phyloP scores from a whole-genome alignment of 2,797 vertebrate species.

The Pseudocheirus occidentalis region DNA sequence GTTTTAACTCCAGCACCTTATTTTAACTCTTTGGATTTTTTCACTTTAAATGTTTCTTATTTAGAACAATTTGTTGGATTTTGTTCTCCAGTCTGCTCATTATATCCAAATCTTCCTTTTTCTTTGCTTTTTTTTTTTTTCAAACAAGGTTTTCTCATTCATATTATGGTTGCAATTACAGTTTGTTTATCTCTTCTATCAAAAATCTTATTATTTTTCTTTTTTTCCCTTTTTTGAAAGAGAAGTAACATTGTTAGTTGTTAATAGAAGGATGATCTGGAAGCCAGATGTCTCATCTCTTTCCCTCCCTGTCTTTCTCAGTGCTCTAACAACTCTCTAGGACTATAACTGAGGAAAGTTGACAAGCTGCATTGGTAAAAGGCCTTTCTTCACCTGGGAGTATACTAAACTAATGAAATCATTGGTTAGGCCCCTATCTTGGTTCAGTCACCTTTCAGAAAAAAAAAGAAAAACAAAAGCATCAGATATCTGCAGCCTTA shows the following conservation, averaged over 20 bases:
- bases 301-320: background rate
- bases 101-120: background rate
- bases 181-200: background rate
- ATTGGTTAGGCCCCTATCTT: background rate
- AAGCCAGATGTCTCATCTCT: too few species aligned
- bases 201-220: background rate
- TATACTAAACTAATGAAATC: background rate
- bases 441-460: too few species aligned
- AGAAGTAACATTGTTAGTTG: background rate
- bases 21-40: background rate
- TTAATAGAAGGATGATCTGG: background rate
- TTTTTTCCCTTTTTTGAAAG: background rate
- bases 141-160: background rate
- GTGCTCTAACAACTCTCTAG: background rate
- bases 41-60: background rate
- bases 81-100: background rate
- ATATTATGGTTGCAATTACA: background rate
- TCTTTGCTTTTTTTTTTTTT: background rate
- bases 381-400: background rate
- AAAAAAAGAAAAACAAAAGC: background rate
- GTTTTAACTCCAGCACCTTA: background rate
- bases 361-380: background rate
- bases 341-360: background rate
- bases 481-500: background rate
- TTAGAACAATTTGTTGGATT: background rate